Percentiles rank a stretch among this genome's conserved stretches.
These are phyloP conservation scores for Spisula solida DNA, from an alignment of 2,888 invertebrate genomes.

Conservation along the genomic window DNA sequence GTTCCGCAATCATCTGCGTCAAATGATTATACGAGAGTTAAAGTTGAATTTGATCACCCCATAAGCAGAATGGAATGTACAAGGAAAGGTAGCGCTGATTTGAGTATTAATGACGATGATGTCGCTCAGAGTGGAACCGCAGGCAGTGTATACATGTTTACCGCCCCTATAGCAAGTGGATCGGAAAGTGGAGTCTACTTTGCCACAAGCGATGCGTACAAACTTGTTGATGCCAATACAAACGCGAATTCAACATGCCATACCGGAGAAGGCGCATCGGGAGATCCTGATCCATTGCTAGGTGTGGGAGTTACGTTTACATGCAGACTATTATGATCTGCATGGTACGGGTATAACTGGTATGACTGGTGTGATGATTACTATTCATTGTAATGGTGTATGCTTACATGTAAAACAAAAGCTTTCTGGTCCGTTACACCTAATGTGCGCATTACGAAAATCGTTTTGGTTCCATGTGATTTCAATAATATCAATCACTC, in stretches of 20 bases:
- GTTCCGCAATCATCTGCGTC: background rate
- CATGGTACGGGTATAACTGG: background rate
- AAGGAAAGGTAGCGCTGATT: background rate
- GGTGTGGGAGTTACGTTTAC: constrained; percentile 8
- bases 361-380: too few species aligned
- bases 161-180: background rate
- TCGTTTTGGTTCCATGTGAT: too few species aligned
- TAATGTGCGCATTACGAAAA: too few species aligned
- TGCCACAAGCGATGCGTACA: background rate
- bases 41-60: background rate
- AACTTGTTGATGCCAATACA: background rate
- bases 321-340: background rate
- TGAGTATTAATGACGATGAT: background rate
- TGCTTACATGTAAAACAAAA: too few species aligned
- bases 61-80: background rate
- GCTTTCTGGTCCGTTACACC: too few species aligned
- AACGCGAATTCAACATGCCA: background rate
- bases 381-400: too few species aligned
- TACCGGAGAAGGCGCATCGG: background rate
- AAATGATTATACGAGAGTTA: background rate
- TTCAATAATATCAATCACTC: too few species aligned
- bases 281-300: background rate
- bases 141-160: background rate
- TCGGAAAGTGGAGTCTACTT: background rate
- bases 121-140: too few species aligned